Base-by-base conservation (phyloP, 2,113 vertebrate genomes). In the Oreotrochilus melanogaster region DNA sequence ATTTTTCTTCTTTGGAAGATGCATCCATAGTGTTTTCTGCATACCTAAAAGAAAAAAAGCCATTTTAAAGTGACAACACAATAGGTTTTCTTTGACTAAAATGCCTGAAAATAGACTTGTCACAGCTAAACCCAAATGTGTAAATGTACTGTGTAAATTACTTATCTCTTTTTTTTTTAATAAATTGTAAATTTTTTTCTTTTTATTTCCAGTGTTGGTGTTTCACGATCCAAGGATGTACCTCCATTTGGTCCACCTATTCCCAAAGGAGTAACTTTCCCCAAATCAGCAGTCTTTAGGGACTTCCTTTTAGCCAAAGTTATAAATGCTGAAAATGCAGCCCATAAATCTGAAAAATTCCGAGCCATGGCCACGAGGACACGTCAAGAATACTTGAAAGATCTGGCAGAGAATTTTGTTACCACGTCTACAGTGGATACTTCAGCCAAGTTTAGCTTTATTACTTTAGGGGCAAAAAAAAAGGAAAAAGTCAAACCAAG, bases 221-320 rank as follows among this genome's bases (percentile, higher is more conserved):
- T 99, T 84, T 99, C 99, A 89, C 98, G 99, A 93, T 99, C 99
- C 60, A 99, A 99, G 98, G 99, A 99, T 39, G 99, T 99, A 75
- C 99, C 99, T 78, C 98, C 99, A 0, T 99, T 99, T 11, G 99
- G 99, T 23, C 99, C 99, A 58, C 99, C 99, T 8, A 99, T 99
- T 94, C 99, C 99, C 88, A 99, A 99, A 98, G 99, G 98, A 74
- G 99, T 99, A 71, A 99, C 99, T 85, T 99, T 99, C 91, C 99
- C 99, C 54, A 99, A 99, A 94, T 99, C 99, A 2, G 99, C 99
- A 3, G 99, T 99, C 79, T 99, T 99, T 96, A 98, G 99, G 99
- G 99, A 99, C 99, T 99, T 99, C 97, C 99, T 99, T 43, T 98
- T 99, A 74, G 99, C 99, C 89, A 99, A 99, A 98, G 99, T 99